Base-by-base conservation (phyloP, 2,113 vertebrate genomes). In the Epinephelus cyanopodus region DNA sequence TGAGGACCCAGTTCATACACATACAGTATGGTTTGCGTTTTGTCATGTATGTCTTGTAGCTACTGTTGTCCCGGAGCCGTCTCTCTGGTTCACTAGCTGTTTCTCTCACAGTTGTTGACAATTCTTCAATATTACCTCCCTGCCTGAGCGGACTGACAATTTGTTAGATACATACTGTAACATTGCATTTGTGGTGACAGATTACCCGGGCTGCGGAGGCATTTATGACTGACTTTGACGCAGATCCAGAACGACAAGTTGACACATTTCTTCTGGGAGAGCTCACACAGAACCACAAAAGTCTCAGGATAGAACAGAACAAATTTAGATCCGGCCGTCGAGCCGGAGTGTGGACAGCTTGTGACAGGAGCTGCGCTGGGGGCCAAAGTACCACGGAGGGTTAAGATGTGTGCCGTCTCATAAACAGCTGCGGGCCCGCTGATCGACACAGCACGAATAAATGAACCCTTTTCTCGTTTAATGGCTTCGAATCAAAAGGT, bases 201-300 rank as follows among this genome's bases (percentile, higher is more conserved):
- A 58, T 52, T 53, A 79, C 57, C 39, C 14, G 1, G 48, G 52
- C 68, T 11, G 66, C 27, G 2, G 62, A 72, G 71, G 80, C 89
- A 54, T 81, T 62, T 37, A 15, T 77, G 82, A 90, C 29, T 76
- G 81, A 88, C 58, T 77, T 33, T 89, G 88, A 90, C 19, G n/a
- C 52, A 75, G 73, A 91, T 82, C 33, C 54, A 71, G 56, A 71
- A 33, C 2, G 85, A 92, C 91, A 87, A 47, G 78, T 67, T 91
- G 89, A 87, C 91, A 92, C 53, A 63, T 91, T 82, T 87, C 88
- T 85, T 89, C 83, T 84, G 85, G 82, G 81, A 72, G 76, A 83
- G 69, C 72, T 85, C 83, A 73, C 39, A 84, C 37, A 77, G 54
- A 85, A 63, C 54, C 57, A 9, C 39, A n/a, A 45, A 82, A 54